Percentiles rank a stretch among this genome's conserved stretches.
Conservation (phyloP, 2,113 vertebrate genomes). For the Cebus imitator region DNA sequence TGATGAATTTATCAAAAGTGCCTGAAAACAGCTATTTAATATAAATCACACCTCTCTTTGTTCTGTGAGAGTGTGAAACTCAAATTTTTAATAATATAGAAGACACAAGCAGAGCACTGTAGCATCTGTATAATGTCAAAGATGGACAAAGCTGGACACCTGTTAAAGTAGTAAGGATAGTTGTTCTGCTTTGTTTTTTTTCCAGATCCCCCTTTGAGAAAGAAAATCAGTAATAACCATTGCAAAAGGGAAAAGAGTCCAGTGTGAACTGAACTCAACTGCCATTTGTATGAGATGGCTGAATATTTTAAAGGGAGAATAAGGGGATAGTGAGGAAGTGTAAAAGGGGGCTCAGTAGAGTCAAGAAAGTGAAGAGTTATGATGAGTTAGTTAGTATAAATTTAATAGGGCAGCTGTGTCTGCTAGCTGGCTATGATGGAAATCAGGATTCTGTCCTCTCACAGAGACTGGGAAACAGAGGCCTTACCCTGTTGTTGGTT, state of each 20-base stretch:
- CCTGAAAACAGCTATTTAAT: neutral
- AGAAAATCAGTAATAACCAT: neutral
- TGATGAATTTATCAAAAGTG: neutral
- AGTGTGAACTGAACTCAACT: neutral
- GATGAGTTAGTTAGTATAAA: neutral
- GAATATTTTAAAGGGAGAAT: neutral
- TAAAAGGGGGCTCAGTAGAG: neutral
- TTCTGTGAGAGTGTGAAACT: neutral
- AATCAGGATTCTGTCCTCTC: neutral
- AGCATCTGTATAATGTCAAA: neutral
- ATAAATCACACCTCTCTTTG: neutral
- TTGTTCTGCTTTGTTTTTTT: neutral
- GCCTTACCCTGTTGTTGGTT: neutral
- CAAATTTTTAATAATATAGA: conserved; percentile 3
- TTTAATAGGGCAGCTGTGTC: neutral
- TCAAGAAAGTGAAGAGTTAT: neutral
- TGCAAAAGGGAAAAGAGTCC: neutral
- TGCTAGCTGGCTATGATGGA: neutral
- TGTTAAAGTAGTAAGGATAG: neutral
- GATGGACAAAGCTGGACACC: neutral
- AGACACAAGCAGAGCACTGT: neutral
- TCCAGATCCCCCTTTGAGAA: neutral
- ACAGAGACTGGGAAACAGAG: neutral
- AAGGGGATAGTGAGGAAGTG: neutral
- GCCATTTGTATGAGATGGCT: neutral